Percentiles rank a stretch among this genome's conserved stretches.
Evolutionary conservation across 2,113 vertebrate genomes (phyloP).

Genomic region (Pyrgilauda ruficollis): DNA sequence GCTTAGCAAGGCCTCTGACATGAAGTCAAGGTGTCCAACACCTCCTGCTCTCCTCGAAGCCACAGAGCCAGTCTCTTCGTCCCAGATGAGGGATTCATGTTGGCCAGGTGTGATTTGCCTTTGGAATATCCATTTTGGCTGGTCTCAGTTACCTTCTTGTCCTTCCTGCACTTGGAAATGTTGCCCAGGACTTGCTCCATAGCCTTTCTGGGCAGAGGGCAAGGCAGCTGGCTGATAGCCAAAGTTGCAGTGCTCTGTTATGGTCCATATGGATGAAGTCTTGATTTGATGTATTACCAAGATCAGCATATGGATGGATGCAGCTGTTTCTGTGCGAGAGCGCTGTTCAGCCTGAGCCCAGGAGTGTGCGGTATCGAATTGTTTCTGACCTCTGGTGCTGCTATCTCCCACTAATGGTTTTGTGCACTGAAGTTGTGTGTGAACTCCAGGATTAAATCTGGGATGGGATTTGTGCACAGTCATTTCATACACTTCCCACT

Average conservation of each 20-base stretch:
- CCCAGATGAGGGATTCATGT: neutral
- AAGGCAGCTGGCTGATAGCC: neutral
- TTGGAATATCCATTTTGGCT: neutral
- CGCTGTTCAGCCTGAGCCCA: neutral
- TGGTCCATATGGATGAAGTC: neutral
- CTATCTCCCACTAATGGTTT: neutral
- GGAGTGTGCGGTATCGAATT: neutral
- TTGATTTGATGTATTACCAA: neutral
- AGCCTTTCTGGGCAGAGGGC: neutral
- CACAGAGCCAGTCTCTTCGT: neutral
- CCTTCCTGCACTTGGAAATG: neutral
- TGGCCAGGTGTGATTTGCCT: neutral
- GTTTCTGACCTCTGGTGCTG: neutral
- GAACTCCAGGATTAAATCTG: conserved; percentile 26
- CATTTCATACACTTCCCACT: conserved; percentile 19
- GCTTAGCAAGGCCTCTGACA: neutral
- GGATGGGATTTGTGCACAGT: conserved; percentile 39
- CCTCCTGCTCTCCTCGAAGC: neutral
- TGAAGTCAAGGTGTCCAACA: neutral
- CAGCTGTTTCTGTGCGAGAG: neutral
- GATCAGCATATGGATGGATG: neutral
- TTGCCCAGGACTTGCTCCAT: neutral
- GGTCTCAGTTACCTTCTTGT: neutral
- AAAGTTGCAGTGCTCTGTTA: neutral
- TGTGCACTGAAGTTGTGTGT: neutral